A percentile compares a stretch with the other conserved stretches of the same genome.
Conservation (phyloP, 30 jellyfish, hydroid and myxozoan species). For the Hydractinia symbiolongicarpus region DNA sequence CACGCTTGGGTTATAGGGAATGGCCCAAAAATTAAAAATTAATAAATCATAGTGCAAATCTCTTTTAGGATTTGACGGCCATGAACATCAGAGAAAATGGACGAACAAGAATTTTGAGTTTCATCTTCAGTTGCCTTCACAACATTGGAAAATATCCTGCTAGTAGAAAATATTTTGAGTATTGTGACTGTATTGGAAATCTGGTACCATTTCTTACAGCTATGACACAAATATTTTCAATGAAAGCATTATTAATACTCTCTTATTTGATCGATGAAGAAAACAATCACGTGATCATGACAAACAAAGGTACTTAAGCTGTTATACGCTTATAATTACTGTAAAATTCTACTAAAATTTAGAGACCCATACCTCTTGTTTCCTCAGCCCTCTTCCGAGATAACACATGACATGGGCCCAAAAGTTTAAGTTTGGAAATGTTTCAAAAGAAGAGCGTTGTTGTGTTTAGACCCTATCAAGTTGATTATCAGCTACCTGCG, state of each 20-base stretch:
- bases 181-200: neutral
- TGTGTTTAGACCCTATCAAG: conserved; percentile 49
- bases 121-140: conserved; percentile 9
- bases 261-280: conserved; percentile 57
- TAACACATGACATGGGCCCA: neutral
- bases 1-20: too few relatives aligned
- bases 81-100: neutral
- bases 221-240: neutral
- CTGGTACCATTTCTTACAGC: conserved; percentile 3
- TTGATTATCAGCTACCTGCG: conserved; percentile 24
- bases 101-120: neutral
- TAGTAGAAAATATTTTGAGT: neutral
- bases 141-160: conserved; percentile 12
- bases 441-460: neutral
- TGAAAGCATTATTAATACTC: conserved; percentile 34
- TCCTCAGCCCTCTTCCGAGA: neutral
- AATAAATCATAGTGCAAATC: too few relatives aligned
- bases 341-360: neutral
- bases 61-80: neutral
- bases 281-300: conserved; percentile 48
- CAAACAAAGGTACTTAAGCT: conserved; percentile 37
- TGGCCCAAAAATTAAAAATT: too few relatives aligned
- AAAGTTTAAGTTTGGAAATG: neutral
- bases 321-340: neutral
- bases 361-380: neutral